Base-by-base conservation (phyloP, 2,797 vertebrate species). In the Liparis tanakae region DNA sequence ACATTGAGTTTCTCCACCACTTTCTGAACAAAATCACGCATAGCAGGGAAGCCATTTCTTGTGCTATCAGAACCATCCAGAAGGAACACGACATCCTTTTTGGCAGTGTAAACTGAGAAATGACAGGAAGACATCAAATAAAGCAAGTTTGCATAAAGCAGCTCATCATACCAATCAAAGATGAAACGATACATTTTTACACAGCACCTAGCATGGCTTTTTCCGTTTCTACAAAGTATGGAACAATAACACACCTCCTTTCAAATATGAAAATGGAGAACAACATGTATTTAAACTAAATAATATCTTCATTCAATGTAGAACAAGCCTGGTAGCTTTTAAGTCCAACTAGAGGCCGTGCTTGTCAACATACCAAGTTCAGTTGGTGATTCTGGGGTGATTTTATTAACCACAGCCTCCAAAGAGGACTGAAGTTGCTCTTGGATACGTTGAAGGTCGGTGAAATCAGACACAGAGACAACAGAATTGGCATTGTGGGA, bases 41-140 rank as follows among this genome's bases (percentile, higher is more conserved):
- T 70, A 41, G 94, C 83, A 18, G 94, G 80, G 81, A 97, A 97
- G 73, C 89, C 91, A 22, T 66, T 89, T 76, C 93, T 90, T 76
- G 93, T 94, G 0, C 87, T 90, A 48, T 97, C 96, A 0, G 96
- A 97, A 58, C 95, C 95, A 33, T 97, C 96, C 0, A 96, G 86
- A 76, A 96, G 92, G 81, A 96, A 97, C n/a, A 97, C 95, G 74
- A 97, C 88, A 10, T 97, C 96, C 73, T 94, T 96, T 87, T 90
- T 70, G 65, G 33, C 36, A 44, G 48, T 59, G 33, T 75, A 72
- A 62, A 69, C 84, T 85, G 39, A 59, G 53, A 54, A 61, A 72
- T 67, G 15, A 72, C 41, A 74, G 72, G 20, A 30, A 61, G n/a
- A 66, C 39, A 61, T 2, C 20, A 3, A 10, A 18, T n/a, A 22